A percentile compares a stretch with the other conserved stretches of the same genome.
These are phyloP conservation scores for Limonius californicus DNA, from an alignment of 1,140 invertebrate species.

Conservation along the genomic window DNA sequence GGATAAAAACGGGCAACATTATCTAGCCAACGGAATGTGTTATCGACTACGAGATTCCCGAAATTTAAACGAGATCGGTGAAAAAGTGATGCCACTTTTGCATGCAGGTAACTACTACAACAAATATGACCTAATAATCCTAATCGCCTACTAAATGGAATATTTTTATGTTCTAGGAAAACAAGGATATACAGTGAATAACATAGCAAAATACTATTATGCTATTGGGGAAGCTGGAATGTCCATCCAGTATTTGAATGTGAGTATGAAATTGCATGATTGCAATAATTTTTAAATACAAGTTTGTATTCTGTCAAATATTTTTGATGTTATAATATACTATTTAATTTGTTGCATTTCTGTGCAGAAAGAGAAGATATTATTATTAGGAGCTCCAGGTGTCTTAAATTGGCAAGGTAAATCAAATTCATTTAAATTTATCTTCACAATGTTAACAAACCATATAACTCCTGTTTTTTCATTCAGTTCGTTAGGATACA, in stretches of 20 bases:
- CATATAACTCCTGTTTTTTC: too few relatives aligned
- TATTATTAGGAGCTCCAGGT: background rate
- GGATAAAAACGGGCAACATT: background rate
- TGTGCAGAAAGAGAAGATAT: background rate
- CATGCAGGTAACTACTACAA: background rate
- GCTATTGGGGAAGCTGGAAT: background rate
- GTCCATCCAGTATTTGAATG: background rate
- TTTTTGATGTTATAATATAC: too few relatives aligned
- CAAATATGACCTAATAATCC: too few relatives aligned
- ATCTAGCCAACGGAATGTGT: background rate
- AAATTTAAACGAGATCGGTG: background rate
- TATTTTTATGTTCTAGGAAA: too few relatives aligned
- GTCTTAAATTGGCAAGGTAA: constrained; percentile 6
- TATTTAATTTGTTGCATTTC: background rate
- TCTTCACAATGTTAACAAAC: too few relatives aligned
- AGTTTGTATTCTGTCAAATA: too few relatives aligned
- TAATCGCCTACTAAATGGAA: too few relatives aligned
- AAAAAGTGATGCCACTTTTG: background rate
- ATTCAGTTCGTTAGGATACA: too few relatives aligned
- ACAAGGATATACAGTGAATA: background rate
- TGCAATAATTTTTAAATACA: too few relatives aligned
- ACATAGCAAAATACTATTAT: background rate
- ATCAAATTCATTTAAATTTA: background rate
- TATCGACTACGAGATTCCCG: background rate
- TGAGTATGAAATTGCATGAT: background rate